Base-by-base conservation (phyloP, 2,888 invertebrate genomes). In the Ophion ventricosus region DNA sequence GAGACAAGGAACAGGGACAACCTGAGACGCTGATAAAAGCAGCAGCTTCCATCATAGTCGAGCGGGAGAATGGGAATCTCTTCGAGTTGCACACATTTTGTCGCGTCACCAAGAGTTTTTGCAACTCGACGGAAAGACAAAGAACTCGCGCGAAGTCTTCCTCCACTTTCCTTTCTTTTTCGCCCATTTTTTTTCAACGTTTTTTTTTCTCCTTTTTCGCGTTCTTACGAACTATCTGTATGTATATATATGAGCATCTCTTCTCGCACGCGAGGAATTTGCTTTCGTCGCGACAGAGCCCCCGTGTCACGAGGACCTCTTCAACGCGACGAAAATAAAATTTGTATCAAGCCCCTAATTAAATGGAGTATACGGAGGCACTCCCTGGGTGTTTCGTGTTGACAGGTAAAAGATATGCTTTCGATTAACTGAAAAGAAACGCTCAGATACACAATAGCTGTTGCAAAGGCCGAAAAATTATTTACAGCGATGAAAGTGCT, bases 1-100 rank as follows among this genome's bases (percentile, higher is more conserved):
- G 64, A 66, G 79, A 72, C 72, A 57, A 72, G 64, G 69, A 72
- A 49, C 72, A 49, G 79, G 57, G 49, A 79, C 64, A 79, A 72
- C 64, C 75, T 66, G 75, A 54, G 63, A 74, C 43, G 56, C 81
- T 81, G 84, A 81, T 82, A 79, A 75, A 82, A 84, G 49, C 70
- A 54, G 69, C 75, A 79, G 81, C 72, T 84, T 84, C 82, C 75
- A 82, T 82, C 82, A 79, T 75, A 75, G 78, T 78, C 73, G 63
- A 43, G 69, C 63, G n/a, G 25, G 20, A 72, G 79, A 57, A 79
- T 64, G 79, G 82, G 72, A 82, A 82, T 76, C 56, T 56, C 75
- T 66, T 57, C 64, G 64, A 76, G 75, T 35, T 76, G 64, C 75
- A 56, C 75, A 76, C 66, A 66, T 66, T 76, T 76, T 43, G 49